A percentile compares a stretch with the other conserved stretches of the same genome.
phyloP scores from a whole-genome alignment of 2,113 vertebrate species.

The Odontophorus gujanensis region DNA sequence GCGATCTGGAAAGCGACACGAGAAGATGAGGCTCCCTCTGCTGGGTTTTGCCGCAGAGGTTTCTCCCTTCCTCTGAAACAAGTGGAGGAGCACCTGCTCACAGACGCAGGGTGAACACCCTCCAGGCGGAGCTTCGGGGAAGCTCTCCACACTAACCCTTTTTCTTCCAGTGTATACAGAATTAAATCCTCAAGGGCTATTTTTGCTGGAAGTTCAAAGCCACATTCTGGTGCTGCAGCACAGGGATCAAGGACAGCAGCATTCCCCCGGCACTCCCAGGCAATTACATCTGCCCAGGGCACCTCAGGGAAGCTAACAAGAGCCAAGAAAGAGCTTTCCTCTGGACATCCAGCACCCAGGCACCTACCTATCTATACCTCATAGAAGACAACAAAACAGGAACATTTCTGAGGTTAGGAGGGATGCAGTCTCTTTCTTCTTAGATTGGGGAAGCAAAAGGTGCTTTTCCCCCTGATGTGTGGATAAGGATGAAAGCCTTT shows the following conservation, averaged over 20 bases:
- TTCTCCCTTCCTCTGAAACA: neutral
- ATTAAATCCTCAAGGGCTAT: neutral
- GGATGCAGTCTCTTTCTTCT: neutral
- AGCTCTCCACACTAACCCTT: neutral
- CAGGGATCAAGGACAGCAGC: neutral
- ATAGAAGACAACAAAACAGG: neutral
- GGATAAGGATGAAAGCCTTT: neutral
- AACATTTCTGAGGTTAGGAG: neutral
- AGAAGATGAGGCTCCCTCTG: neutral
- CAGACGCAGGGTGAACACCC: neutral
- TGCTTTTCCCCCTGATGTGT: neutral
- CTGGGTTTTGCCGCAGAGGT: neutral
- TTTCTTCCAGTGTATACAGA: neutral
- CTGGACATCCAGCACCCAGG: neutral
- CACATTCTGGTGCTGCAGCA: neutral
- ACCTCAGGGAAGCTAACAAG: neutral
- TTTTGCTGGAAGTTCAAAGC: neutral
- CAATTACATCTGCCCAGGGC: neutral
- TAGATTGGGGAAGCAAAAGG: neutral
- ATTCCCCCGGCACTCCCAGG: neutral
- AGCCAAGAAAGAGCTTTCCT: neutral
- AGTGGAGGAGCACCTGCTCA: neutral
- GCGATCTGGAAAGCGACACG: neutral
- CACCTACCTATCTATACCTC: neutral
- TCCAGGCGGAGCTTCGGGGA: rapidly evolving